These are phyloP conservation scores for Perca flavescens DNA, from an alignment of 2,113 vertebrate species.

Conservation along the genomic window DNA sequence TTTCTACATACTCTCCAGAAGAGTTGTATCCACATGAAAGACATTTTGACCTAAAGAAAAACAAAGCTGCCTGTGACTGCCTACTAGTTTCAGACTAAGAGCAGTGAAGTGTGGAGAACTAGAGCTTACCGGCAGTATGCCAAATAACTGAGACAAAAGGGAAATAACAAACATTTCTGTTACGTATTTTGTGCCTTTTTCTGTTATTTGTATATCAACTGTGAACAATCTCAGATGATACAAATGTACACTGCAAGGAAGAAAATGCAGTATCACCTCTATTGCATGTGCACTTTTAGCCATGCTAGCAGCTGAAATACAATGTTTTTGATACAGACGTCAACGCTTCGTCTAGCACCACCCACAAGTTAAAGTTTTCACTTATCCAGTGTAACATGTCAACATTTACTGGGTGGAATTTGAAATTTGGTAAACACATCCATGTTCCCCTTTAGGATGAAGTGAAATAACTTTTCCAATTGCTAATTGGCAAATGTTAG, in stretches of 20 bases:
- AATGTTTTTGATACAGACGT: too few relatives aligned
- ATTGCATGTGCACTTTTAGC: not conserved
- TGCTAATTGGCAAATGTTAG: too few relatives aligned
- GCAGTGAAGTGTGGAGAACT: conserved; percentile 21
- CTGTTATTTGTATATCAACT: not conserved
- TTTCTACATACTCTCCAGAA: conserved; percentile 48
- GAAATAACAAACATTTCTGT: conserved; percentile 5
- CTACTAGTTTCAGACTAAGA: conserved; percentile 22
- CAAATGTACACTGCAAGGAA: not conserved
- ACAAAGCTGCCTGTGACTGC: conserved; percentile 39
- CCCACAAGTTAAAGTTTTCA: too few relatives aligned
- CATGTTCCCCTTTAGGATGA: too few relatives aligned
- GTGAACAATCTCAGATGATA: not conserved
- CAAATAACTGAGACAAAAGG: not conserved
- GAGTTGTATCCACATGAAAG: conserved; percentile 66
- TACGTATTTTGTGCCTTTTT: not conserved
- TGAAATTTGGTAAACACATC: too few relatives aligned
- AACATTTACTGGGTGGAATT: too few relatives aligned
- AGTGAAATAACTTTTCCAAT: too few relatives aligned
- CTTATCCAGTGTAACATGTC: too few relatives aligned
- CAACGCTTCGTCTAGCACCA: too few relatives aligned
- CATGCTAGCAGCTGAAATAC: conserved; percentile 1
- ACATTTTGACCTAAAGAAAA: conserved; percentile 52
- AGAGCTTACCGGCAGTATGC: conserved; percentile 12
- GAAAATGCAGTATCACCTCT: not conserved